These are phyloP conservation scores for Eira barbara DNA, from an alignment of 2,113 vertebrate species.

Conservation along the genomic window DNA sequence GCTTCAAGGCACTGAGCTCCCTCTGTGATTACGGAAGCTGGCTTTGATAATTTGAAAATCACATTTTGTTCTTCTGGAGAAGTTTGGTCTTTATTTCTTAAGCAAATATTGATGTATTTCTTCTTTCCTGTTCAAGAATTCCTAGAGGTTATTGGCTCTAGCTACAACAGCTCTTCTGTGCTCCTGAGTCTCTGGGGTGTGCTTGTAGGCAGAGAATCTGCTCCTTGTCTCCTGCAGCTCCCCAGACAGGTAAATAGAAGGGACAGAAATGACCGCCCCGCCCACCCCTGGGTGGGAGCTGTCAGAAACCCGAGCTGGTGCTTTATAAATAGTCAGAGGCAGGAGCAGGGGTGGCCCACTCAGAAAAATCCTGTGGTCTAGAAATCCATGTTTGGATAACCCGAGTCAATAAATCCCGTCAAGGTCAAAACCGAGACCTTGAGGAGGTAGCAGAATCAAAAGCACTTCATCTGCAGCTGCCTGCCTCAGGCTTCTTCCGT, in stretches of 20 bases:
- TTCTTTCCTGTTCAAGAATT: constrained; percentile 22
- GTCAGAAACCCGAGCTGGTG: not conserved
- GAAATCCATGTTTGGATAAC: not conserved
- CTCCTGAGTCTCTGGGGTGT: not conserved
- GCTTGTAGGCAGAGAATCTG: not conserved
- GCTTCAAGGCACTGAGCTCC: not conserved
- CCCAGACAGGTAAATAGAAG: not conserved
- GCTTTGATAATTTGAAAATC: constrained; percentile 52
- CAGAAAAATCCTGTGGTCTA: not conserved
- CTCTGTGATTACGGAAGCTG: not conserved
- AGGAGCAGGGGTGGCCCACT: not conserved
- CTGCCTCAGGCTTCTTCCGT: fast-evolving
- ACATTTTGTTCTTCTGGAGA: constrained; percentile 44
- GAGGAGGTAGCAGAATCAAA: not conserved
- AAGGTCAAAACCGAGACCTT: constrained; percentile 21
- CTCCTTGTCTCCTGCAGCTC: not conserved
- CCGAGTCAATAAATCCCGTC: not conserved
- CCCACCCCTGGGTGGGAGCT: not conserved
- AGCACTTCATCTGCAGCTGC: not conserved
- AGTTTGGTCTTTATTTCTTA: constrained; percentile 58
- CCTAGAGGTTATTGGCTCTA: not conserved
- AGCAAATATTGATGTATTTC: constrained; percentile 61
- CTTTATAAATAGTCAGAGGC: not conserved
- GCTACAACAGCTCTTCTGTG: not conserved
- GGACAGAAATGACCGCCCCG: not conserved